Evolutionary conservation across 2,113 vertebrate species (phyloP), one percentile per base, ranked within the genome.

Genomic region (Acinonyx jubatus): DNA sequence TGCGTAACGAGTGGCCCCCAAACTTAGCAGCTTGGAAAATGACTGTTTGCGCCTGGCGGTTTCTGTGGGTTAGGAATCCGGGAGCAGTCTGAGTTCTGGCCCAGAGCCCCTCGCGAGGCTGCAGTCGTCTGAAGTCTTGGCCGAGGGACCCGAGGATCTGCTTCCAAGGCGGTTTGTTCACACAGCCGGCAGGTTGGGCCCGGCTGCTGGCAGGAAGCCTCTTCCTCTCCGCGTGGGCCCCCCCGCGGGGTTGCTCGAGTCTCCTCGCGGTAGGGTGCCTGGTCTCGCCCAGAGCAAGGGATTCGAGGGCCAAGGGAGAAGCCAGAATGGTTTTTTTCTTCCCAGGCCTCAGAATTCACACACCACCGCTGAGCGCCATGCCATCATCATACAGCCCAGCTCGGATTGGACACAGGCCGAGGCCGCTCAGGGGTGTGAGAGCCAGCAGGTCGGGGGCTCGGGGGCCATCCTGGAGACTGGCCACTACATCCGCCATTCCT

Each of bases 21-120:
- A 52, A 48, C 1, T 1, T 19, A 55, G 4, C 29, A 12, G 27
- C 84, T 69, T 15, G 27, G 16, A 27, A 16, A 63, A 21, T 13
- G 1, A 25, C 4, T 3, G 1, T 33, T 5, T 14, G 11, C 3
- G 25, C 1, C 1, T 3, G 50, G n/a, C 76, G 1, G 33, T 21
- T 4, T 52, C 52, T n/a, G 9, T 52, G 89, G 57, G 31, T 8
- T 4, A 0, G 71, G 80, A 33, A 9, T 4, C 29, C 1, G 13
- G 52, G 31, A 25, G 21, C 45, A 13, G 4, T 7, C 1, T 2
- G 38, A 65, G 4, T 31, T 48, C 45, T 29, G 31, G 89, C 68
- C 41, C 31, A 3, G 76, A 11, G 63, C 7, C 48, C 3, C 6
- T 10, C 36, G 0, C 0, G 23, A 87, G 68, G 41, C 36, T 52